A percentile compares a stretch with the other conserved stretches of the same genome.
These are phyloP conservation scores for Cassiopea xamachana DNA, from an alignment of 30 jellyfish, hydroid and myxozoan species.

Conservation along the genomic window DNA sequence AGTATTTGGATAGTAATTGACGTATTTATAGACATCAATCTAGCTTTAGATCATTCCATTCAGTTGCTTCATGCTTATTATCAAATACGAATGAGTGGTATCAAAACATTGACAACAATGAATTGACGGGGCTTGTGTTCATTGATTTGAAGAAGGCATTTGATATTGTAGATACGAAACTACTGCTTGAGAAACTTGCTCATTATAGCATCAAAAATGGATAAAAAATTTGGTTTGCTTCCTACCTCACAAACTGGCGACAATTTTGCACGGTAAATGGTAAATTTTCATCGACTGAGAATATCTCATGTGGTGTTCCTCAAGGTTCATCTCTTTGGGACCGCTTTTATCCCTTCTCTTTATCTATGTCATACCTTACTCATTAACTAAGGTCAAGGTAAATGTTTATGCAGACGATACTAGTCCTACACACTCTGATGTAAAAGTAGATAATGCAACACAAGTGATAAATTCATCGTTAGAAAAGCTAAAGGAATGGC, in stretches of 20 bases:
- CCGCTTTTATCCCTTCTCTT: neutral
- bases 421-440: neutral
- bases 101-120: neutral
- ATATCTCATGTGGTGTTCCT: neutral
- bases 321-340: neutral
- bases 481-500: neutral
- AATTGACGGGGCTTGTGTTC: neutral
- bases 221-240: neutral
- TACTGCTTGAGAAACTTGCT: conserved; percentile 6
- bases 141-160: conserved; percentile 2
- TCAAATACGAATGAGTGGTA: conserved; percentile 2
- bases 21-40: neutral
- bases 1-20: neutral
- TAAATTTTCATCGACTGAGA: neutral
- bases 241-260: neutral
- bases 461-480: neutral
- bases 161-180: neutral
- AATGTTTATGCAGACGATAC: neutral
- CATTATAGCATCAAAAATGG: neutral
- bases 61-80: neutral
- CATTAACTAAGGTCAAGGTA: neutral
- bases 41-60: neutral
- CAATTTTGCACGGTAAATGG: conserved; percentile 4
- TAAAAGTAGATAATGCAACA: neutral
- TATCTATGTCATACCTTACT: neutral